phyloP scores from a whole-genome alignment of 2,113 vertebrate species.

The Geococcyx californianus region DNA sequence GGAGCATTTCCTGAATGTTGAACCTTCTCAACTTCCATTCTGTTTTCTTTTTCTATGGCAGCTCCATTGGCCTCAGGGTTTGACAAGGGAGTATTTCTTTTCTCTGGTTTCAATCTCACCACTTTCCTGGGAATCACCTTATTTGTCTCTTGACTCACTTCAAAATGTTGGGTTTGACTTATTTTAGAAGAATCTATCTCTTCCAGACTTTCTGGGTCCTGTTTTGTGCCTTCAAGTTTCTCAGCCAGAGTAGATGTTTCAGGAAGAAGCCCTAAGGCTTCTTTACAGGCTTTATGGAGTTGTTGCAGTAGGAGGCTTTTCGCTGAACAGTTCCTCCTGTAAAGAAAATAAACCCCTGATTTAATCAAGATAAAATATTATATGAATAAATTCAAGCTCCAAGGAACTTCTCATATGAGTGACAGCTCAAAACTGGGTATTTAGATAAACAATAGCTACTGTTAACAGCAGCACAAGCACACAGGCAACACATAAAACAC shows the following conservation, averaged over 20 bases:
- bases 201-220: background rate
- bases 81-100: background rate
- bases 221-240: background rate
- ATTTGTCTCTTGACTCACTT: background rate
- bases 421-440: background rate
- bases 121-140: background rate
- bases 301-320: slow-evolving; percentile 43
- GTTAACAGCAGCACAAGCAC: background rate
- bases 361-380: background rate
- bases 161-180: background rate
- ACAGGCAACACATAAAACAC: background rate
- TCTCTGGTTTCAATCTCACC: background rate
- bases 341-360: background rate
- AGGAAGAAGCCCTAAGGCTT: background rate
- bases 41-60: background rate
- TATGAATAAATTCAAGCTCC: background rate
- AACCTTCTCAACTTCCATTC: background rate
- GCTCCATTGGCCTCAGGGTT: background rate
- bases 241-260: background rate
- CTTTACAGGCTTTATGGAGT: background rate
- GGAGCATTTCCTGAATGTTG: background rate
- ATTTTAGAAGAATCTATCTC: background rate
- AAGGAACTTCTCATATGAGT: background rate
- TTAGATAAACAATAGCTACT: background rate
- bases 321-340: slow-evolving; percentile 46